Base-by-base conservation (phyloP, 2,797 vertebrate species). In the Esox masquinongy region DNA sequence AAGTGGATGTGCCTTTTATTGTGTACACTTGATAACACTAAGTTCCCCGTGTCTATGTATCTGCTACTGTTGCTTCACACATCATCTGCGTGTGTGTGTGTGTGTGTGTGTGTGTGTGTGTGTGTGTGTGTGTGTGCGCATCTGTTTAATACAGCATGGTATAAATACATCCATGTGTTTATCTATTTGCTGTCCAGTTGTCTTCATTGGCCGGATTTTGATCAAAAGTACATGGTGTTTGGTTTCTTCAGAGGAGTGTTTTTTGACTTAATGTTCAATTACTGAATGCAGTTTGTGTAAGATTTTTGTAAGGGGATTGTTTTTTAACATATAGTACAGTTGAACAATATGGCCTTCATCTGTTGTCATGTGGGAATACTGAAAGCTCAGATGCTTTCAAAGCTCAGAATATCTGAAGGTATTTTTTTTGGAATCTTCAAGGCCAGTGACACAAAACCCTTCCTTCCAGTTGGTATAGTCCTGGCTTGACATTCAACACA, bases 1-100 rank as follows among this genome's bases (percentile, higher is more conserved):
- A 94, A 88, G 90, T 79, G 80, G 79, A 79, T 56, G 51, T 67
- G 66, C 81, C 83, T 87, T 90, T 92, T 85, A 88, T 87, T 81
- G 82, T 74, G 77, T 73, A 78, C 70, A 83, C 84, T 71, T 84
- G 82, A 85, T 83, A 87, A 91, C 90, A 64, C 89, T 86, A 90
- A 7, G 6, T 47, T 47, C 43, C 43, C 11, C 9, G 1, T 47
- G 43, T 47, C 12, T 5, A 47, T 47, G 43, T 14, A 47, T 47
- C 9, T 47, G 73, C 63, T 74, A 47, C 64, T 47, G 47, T 49
- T 14, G 29, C 26, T 22, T 47, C 12, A 39, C 36, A 39, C 36
- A 59, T 36, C 51, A 14, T n/a, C 5, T 14, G 19, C 16, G 49
- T 59, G n/a, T 61, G n/a, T 22, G 36, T 49, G 26, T 64, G 29